phyloP scores from a whole-genome alignment of 1,140 invertebrate species.

The Tetramorium alpestre region DNA sequence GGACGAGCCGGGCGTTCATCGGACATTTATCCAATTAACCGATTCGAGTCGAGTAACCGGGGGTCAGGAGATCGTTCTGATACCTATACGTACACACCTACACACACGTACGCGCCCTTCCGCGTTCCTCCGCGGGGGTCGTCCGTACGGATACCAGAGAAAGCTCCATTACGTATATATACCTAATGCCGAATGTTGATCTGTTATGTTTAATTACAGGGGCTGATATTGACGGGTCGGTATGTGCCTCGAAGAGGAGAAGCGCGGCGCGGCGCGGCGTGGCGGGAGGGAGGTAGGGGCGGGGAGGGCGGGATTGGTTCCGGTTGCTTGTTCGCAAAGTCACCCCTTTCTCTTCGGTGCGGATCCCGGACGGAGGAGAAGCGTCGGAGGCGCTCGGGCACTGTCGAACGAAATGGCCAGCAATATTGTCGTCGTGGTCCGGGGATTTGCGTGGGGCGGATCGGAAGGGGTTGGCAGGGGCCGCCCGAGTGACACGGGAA shows the following conservation, averaged over 20 bases:
- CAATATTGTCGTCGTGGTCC: conserved; percentile 83
- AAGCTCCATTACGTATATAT: conserved; percentile 67
- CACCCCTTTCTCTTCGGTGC: conserved; percentile 80
- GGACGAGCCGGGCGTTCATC: conserved; percentile 79
- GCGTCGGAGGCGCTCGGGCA: conserved; percentile 78
- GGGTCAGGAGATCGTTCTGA: conserved; percentile 78
- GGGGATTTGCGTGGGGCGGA: conserved; percentile 76
- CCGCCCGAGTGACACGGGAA: conserved; percentile 82
- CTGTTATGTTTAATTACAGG: conserved; percentile 86
- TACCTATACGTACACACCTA: conserved; percentile 66
- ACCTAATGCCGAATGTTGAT: conserved; percentile 83
- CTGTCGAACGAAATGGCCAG: conserved; percentile 85
- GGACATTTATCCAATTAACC: conserved; percentile 86
- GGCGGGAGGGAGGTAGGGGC: neutral
- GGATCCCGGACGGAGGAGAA: conserved; percentile 73
- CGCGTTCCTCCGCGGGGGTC: conserved; percentile 53
- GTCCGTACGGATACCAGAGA: conserved; percentile 47
- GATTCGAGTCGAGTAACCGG: conserved; percentile 80
- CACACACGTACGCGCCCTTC: conserved; percentile 32
- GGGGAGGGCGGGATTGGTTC: conserved; percentile 75
- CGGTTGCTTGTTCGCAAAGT: conserved; percentile 82
- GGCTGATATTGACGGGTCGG: conserved; percentile 83
- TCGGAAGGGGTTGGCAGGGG: conserved; percentile 72
- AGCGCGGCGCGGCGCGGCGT: conserved; percentile 2
- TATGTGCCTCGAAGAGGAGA: conserved; percentile 74